Evolutionary conservation across 64 coral and sea anemone genomes (phyloP).

Genomic region (Stichodactyla helianthus): DNA sequence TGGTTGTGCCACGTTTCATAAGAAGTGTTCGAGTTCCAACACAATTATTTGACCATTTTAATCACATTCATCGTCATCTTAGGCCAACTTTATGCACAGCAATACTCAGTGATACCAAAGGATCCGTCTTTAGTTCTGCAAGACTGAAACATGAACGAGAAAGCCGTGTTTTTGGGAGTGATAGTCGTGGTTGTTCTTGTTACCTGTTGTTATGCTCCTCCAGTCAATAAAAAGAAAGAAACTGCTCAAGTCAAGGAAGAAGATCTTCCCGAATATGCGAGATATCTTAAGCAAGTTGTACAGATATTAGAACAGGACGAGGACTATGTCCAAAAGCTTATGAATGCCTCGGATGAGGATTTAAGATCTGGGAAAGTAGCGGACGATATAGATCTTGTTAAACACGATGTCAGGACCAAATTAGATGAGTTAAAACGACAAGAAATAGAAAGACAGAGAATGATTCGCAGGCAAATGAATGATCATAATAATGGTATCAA

Average conservation of each 20-base stretch:
- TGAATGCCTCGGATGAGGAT: slow-evolving; percentile 90
- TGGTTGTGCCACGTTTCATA: slow-evolving; percentile 70
- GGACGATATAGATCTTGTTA: slow-evolving; percentile 90
- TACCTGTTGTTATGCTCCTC: slow-evolving; percentile 54
- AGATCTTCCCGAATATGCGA: slow-evolving; percentile 84
- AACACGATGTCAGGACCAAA: slow-evolving; percentile 86
- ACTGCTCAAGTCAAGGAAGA: slow-evolving; percentile 22
- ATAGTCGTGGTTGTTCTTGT: slow-evolving; percentile 16
- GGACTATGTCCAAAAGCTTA: slow-evolving; percentile 83
- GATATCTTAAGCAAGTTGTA: slow-evolving; percentile 96
- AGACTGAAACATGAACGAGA: slow-evolving; percentile 20
- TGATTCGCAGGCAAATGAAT: slow-evolving; percentile 87
- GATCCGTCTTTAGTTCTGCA: neutral
- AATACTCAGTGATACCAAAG: neutral
- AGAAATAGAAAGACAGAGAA: slow-evolving; percentile 80
- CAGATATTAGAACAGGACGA: slow-evolving; percentile 99
- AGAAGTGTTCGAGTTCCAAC: slow-evolving; percentile 9
- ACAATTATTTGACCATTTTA: slow-evolving; percentile 10
- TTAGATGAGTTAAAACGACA: slow-evolving; percentile 94
- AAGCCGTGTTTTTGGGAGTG: slow-evolving; percentile 19
- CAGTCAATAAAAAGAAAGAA: slow-evolving; percentile 49
- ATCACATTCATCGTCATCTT: neutral
- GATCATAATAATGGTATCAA: slow-evolving; percentile 87
- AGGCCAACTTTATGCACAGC: neutral
- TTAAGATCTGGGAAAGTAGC: slow-evolving; percentile 79